phyloP scores from a whole-genome alignment of 53 echinoderm and acorn worm genomes.

The Stichopus horrens region DNA sequence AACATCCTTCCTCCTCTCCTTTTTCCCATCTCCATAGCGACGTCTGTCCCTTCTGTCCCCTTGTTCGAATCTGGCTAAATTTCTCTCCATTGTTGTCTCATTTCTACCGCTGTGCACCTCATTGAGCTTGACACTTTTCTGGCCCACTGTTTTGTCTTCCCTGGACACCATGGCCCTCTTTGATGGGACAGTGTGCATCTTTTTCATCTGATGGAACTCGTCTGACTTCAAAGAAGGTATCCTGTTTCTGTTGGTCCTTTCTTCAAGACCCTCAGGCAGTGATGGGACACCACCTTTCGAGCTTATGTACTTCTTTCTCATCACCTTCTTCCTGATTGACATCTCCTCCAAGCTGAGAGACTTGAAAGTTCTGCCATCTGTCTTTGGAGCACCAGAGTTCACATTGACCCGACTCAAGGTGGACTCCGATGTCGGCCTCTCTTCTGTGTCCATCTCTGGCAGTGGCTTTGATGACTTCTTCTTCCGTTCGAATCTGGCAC shows the following conservation, averaged over 20 bases:
- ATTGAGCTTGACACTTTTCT: not conserved
- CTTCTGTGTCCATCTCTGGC: not conserved
- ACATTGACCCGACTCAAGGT: not conserved
- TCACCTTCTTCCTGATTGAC: constrained; percentile 12
- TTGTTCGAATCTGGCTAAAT: not conserved
- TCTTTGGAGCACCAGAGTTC: not conserved
- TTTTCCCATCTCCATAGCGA: not conserved
- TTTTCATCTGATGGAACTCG: not conserved
- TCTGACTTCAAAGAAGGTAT: not conserved
- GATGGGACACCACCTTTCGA: not conserved
- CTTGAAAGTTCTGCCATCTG: not conserved
- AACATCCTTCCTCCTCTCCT: not conserved
- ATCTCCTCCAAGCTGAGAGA: constrained; percentile 29
- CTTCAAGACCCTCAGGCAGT: too few relatives aligned
- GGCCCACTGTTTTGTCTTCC: not conserved
- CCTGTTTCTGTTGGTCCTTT: not conserved
- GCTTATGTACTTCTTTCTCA: not conserved
- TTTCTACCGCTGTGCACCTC: not conserved
- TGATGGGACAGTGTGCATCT: not conserved
- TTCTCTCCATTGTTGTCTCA: not conserved
- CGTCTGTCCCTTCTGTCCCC: not conserved
- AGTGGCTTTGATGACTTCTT: not conserved
- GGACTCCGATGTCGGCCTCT: not conserved
- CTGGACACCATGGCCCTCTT: not conserved
- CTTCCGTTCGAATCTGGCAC: not conserved